These are phyloP conservation scores for Metallyticus violacea DNA, from an alignment of 2,888 invertebrate genomes.

Conservation along the genomic window DNA sequence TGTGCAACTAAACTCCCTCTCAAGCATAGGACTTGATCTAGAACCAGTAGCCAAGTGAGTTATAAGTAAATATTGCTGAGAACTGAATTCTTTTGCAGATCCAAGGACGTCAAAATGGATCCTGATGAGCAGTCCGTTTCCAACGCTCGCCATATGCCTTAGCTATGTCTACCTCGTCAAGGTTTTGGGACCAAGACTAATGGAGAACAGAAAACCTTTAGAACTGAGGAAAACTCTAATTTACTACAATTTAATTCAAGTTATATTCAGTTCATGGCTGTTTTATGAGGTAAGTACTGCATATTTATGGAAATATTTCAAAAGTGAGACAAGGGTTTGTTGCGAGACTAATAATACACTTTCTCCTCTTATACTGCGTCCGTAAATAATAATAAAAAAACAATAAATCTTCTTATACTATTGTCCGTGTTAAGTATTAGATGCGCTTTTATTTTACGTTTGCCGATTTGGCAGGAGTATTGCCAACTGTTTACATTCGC, in stretches of 20 bases:
- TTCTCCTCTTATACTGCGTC: no score
- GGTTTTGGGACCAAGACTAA: slow-evolving; percentile 53
- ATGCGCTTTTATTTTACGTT: no score
- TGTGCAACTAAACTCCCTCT: no score
- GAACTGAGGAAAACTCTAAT: slow-evolving; percentile 49
- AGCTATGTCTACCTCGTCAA: slow-evolving; percentile 88
- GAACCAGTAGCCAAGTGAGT: no score
- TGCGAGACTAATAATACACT: no score
- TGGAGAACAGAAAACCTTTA: slow-evolving; percentile 50
- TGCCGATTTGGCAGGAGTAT: no score
- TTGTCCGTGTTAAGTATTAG: no score
- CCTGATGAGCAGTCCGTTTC: slow-evolving; percentile 91
- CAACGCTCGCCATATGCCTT: slow-evolving; percentile 86
- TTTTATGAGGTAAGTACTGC: slow-evolving; percentile 48
- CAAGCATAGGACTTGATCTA: no score
- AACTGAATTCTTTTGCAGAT: slow-evolving; percentile 58
- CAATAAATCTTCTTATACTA: no score
- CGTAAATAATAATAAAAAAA: no score
- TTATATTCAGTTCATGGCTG: slow-evolving; percentile 49
- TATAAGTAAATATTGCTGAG: no score
- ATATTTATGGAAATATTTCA: background rate
- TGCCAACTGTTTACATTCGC: no score
- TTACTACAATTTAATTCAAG: slow-evolving; percentile 53
- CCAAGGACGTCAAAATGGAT: slow-evolving; percentile 87
- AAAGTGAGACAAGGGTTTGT: background rate